Evolutionary conservation across 2,888 invertebrate species (phyloP), one percentile per base, ranked within the genome.

Genomic region (Escarpia spicata): DNA sequence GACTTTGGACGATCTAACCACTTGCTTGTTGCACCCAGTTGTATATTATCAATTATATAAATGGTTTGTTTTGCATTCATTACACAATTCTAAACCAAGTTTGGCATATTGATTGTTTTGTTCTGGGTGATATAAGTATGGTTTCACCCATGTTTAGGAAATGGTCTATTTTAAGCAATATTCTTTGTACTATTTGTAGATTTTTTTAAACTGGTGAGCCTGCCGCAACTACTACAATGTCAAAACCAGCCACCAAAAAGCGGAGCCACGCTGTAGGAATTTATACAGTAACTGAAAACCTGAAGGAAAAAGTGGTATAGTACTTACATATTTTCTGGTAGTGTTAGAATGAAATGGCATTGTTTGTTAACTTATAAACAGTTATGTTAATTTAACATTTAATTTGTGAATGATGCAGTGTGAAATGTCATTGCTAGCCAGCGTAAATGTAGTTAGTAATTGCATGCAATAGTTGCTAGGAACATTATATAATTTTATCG

Each of bases 301-400:
- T 95, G 8, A 95, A 94, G 93, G 95, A 95, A 92, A 95, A 94
- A 94, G 95, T 95, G 95, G 95, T 75, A 75, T 26, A 6, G 75
- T 75, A 75, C 26, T 75, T 75, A 26, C 75, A 75, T 19, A 52
- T 52, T 52, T 9, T 52, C 12, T 52, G 12, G 15, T 12, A 52
- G 75, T 26, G 19, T 75, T 75, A 6, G 6, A 75, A 6, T 19
- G 19, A 19, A 19, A 75, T 75, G n/a, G 9, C 15, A 9, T 52
- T 26, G 19, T 75, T 15, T 75, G 75, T 6, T 75, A 75, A 2
- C 19, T 4, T 75, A 26, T n/a, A 6, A 52, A 52, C 19, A 19
- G 26, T 26, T 95, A 93, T n/a, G 31, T 8, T n/a, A 43, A 37
- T 91, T 91, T 43, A 45, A 45, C 31, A 43, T 91, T 43, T 6